Conservation (phyloP, 64 coral and sea anemone genomes). For the Montipora foliosa region DNA sequence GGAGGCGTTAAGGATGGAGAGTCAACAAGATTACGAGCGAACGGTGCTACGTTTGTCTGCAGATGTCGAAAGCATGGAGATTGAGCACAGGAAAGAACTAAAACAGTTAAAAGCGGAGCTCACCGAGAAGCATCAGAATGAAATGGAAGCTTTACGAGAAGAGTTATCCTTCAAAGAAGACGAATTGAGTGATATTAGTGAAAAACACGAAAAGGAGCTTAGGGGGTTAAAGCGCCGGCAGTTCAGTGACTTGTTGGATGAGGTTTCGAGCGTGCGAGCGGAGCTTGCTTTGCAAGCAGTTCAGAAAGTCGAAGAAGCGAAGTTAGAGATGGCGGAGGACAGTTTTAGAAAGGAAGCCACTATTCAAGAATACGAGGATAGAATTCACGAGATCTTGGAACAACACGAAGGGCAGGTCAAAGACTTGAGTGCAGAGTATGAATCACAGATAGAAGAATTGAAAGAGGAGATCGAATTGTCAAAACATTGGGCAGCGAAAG, state of each 20-base stretch:
- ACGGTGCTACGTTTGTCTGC: constrained; percentile 77
- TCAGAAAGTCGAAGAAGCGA: constrained; percentile 82
- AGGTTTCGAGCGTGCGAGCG: constrained; percentile 89
- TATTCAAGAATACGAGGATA: constrained; percentile 62
- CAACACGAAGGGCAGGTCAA: constrained; percentile 78
- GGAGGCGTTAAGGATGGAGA: constrained; percentile 86
- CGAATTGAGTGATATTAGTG: constrained; percentile 50
- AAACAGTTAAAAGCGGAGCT: constrained; percentile 76
- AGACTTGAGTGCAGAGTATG: constrained; percentile 85
- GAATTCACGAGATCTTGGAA: constrained; percentile 68
- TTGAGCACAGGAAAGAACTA: constrained; percentile 67
- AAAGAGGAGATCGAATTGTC: constrained; percentile 83
- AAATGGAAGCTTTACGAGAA: constrained; percentile 72
- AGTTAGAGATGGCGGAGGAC: constrained; percentile 70
- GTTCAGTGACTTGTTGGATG: constrained; percentile 85
- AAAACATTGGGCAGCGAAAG: constrained; percentile 62
- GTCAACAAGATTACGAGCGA: constrained; percentile 90
- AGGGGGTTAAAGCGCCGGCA: constrained; percentile 67
- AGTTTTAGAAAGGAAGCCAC: constrained; percentile 29
- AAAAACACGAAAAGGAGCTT: constrained; percentile 39
- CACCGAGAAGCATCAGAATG: constrained; percentile 65
- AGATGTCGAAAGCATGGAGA: constrained; percentile 84
- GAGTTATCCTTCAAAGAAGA: constrained; percentile 60
- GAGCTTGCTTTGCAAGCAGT: constrained; percentile 93
- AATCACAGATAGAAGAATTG: constrained; percentile 82